Evolutionary conservation across 2,888 invertebrate species (phyloP).

Genomic region (Dolomedes plantarius): DNA sequence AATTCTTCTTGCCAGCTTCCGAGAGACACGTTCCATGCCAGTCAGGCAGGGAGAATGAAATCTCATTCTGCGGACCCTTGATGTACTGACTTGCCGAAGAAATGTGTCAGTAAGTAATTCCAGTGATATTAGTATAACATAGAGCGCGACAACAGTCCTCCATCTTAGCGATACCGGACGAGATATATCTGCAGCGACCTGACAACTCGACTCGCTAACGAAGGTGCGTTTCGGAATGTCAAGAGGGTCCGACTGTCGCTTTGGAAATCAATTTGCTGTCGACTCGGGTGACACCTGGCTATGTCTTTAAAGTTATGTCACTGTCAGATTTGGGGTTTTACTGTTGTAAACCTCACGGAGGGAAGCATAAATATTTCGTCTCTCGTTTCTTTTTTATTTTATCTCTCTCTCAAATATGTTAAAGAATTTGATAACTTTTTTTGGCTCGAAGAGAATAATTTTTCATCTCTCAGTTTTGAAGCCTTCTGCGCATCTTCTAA

Average conservation of each 20-base stretch:
- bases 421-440: no score
- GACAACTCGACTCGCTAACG: not conserved
- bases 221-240: constrained; percentile 33
- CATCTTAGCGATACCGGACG: constrained; percentile 41
- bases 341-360: not conserved
- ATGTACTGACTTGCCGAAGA: constrained; percentile 5
- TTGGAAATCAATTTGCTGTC: constrained; percentile 50
- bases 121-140: constrained; percentile 50
- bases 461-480: no score
- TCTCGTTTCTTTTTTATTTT: not conserved
- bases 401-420: not conserved
- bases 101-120: constrained; percentile 55
- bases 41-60: constrained; percentile 1
- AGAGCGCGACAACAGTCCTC: constrained; percentile 48
- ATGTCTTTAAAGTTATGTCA: constrained; percentile 52
- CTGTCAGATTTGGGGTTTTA: constrained; percentile 30
- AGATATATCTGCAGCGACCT: constrained; percentile 24
- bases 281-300: constrained; percentile 31
- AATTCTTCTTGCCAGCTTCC: not conserved
- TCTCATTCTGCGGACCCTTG: not conserved
- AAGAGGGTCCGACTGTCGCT: constrained; percentile 21
- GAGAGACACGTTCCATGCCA: not conserved
- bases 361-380: not conserved
- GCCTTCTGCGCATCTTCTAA: no score
- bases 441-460: no score